Conservation (phyloP, 30 jellyfish, hydroid and myxozoan genomes). For the Chironex yamaguchii region DNA sequence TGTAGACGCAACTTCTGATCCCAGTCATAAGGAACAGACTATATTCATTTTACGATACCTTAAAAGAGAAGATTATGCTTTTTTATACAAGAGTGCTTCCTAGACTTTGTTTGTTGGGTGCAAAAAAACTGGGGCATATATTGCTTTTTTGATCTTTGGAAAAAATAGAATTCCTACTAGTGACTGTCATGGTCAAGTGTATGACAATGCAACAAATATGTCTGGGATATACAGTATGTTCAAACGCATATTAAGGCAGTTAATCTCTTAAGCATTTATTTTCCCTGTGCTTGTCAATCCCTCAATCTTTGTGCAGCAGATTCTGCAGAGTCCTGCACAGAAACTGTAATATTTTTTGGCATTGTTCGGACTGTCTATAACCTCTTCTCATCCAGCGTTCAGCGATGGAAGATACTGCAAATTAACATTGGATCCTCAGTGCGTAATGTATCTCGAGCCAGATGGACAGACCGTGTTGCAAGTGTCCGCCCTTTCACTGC, state of each 20-base stretch:
- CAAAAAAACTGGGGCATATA: constrained; percentile 51
- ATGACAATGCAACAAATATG: constrained; percentile 71
- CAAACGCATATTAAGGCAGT: constrained; percentile 59
- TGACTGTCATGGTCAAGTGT: constrained; percentile 75
- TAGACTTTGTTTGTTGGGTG: constrained; percentile 50
- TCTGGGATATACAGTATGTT: constrained; percentile 70
- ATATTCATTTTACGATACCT: too few relatives aligned
- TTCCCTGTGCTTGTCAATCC: constrained; percentile 73
- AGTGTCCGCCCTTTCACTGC: too few relatives aligned
- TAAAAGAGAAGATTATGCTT: too few relatives aligned
- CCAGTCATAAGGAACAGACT: too few relatives aligned
- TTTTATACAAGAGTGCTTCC: constrained; percentile 32
- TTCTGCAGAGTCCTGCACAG: constrained; percentile 62
- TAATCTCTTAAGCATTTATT: constrained; percentile 57
- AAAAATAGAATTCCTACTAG: constrained; percentile 36
- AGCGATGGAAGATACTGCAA: too few relatives aligned
- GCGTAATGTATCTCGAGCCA: too few relatives aligned
- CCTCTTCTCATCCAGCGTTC: too few relatives aligned
- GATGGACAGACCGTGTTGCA: constrained; percentile 56
- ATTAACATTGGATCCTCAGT: too few relatives aligned
- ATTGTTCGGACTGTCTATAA: too few relatives aligned
- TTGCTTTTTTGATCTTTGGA: constrained; percentile 49
- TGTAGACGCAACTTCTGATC: too few relatives aligned
- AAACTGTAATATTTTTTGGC: constrained; percentile 59
- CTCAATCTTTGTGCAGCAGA: constrained; percentile 63